A percentile compares a stretch with the other conserved stretches of the same genome.
Evolutionary conservation across 2,113 vertebrate genomes (phyloP).

Genomic region (Galemys pyrenaicus): DNA sequence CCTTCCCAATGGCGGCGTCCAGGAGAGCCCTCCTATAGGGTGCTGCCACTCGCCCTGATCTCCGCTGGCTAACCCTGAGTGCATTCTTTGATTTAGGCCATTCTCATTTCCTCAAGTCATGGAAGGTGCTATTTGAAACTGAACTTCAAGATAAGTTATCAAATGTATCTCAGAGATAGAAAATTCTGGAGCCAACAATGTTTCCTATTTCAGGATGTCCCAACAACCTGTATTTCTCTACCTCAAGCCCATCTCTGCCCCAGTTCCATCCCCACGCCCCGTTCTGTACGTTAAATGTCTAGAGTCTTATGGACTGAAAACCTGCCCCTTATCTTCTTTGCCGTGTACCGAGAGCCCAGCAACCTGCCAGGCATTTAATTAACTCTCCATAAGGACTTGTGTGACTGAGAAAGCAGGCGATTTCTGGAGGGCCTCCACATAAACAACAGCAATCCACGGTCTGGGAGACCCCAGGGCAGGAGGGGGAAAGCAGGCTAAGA

Average conservation of each 20-base stretch:
- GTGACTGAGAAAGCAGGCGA: rapidly evolving
- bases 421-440: background rate
- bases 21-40: too few relatives aligned
- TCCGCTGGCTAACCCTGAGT: background rate
- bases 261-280: background rate
- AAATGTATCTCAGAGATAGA: background rate
- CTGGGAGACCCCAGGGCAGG: background rate
- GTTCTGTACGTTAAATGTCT: background rate
- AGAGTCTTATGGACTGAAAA: background rate
- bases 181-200: background rate
- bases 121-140: background rate
- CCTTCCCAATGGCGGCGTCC: background rate
- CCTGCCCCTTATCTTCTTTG: background rate
- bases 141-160: background rate
- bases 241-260: background rate
- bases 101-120: background rate
- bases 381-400: background rate
- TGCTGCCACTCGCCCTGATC: background rate
- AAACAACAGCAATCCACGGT: background rate
- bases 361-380: background rate
- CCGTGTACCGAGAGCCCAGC: background rate
- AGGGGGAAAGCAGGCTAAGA: background rate
- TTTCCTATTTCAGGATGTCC: background rate
- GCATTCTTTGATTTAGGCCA: background rate
- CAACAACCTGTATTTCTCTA: background rate